Conservation (phyloP, 2,888 invertebrate species). For the Diabrotica balteata region DNA sequence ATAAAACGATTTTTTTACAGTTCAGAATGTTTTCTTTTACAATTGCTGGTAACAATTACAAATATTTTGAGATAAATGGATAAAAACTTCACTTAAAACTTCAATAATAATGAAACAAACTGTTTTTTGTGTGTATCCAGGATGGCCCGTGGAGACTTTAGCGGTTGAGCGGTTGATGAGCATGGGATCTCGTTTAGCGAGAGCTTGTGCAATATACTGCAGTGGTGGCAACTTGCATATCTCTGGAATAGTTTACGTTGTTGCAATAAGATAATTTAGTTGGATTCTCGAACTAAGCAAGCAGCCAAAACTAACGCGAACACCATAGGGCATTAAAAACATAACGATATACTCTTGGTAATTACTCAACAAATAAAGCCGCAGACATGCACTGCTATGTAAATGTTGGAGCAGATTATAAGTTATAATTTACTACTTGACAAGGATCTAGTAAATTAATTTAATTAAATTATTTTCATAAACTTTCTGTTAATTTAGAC, state of each 20-base stretch:
- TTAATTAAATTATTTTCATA: too few relatives aligned
- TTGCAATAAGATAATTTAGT: conserved; percentile 11
- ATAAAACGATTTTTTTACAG: too few relatives aligned
- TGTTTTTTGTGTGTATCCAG: conserved; percentile 7
- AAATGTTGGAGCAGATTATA: too few relatives aligned
- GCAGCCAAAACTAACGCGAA: background rate
- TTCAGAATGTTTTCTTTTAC: too few relatives aligned
- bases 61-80: too few relatives aligned
- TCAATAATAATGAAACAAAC: background rate
- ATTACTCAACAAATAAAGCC: background rate
- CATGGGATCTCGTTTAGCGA: conserved; percentile 1
- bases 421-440: too few relatives aligned
- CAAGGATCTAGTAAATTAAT: too few relatives aligned
- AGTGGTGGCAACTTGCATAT: conserved; percentile 5
- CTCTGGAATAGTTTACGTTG: conserved; percentile 8
- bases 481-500: too few relatives aligned
- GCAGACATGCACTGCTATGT: too few relatives aligned
- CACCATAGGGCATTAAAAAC: conserved; percentile 3
- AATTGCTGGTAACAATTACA: too few relatives aligned
- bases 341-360: conserved; percentile 10
- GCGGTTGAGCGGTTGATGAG: conserved; percentile 2
- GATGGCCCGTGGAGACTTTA: background rate
- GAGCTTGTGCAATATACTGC: conserved; percentile 2
- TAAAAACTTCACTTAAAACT: background rate
- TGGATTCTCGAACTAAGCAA: conserved; percentile 3